A percentile compares a stretch with the other conserved stretches of the same genome.
Evolutionary conservation across 2,888 invertebrate genomes (phyloP).

Genomic region (Archaeoteleia sp.): DNA sequence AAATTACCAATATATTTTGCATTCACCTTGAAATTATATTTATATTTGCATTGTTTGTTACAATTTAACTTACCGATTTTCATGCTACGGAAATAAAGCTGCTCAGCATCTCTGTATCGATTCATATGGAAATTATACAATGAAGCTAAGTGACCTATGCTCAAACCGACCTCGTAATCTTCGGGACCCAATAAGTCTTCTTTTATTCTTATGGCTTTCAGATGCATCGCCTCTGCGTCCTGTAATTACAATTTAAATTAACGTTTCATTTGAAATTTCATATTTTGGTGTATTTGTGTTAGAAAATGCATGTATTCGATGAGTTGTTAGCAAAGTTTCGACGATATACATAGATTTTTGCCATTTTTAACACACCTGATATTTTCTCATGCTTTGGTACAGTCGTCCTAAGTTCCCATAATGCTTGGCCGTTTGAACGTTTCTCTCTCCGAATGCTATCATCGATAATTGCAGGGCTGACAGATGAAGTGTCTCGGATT

Average conservation of each 20-base stretch:
- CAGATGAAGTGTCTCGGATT: conserved; percentile 90
- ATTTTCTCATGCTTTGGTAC: conserved; percentile 94
- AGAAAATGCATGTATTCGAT: too few species aligned
- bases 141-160: conserved; percentile 94
- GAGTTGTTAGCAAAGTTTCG: too few species aligned
- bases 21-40: too few species aligned
- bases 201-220: conserved; percentile 94
- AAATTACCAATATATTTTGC: too few species aligned
- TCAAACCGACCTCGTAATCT: conserved; percentile 94
- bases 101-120: conserved; percentile 89
- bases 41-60: neutral
- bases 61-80: conserved; percentile 83
- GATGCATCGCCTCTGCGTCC: conserved; percentile 94
- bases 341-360: too few species aligned
- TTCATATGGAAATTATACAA: conserved; percentile 97
- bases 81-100: conserved; percentile 90
- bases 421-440: conserved; percentile 96
- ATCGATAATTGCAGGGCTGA: conserved; percentile 87
- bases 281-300: conserved; percentile 24
- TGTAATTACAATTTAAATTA: conserved; percentile 62
- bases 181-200: conserved; percentile 88
- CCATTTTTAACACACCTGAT: too few species aligned
- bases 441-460: conserved; percentile 92
- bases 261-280: neutral
- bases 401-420: conserved; percentile 95